phyloP scores from a whole-genome alignment of 2,888 invertebrate species.

The Drosophila multiciliata region DNA sequence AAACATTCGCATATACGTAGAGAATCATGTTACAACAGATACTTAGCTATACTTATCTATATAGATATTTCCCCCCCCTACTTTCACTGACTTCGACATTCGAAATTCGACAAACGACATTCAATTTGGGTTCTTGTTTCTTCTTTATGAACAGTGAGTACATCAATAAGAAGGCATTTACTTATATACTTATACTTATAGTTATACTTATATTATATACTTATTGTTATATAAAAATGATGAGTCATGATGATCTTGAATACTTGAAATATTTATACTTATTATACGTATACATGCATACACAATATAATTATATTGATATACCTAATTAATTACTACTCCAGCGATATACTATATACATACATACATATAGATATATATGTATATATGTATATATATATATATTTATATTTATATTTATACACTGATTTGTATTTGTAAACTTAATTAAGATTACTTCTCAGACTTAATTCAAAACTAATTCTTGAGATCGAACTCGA shows the following conservation, averaged over 20 bases:
- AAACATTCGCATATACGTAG: conserved; percentile 37
- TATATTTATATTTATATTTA: conserved; percentile 63
- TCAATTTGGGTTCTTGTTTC: conserved; percentile 11
- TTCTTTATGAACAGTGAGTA: conserved; percentile 36
- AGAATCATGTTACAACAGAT: conserved; percentile 22
- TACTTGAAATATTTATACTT: conserved; percentile 51
- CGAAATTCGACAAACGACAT: conserved; percentile 5
- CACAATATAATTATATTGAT: conserved; percentile 33
- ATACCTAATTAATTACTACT: conserved; percentile 54
- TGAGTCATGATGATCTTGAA: conserved; percentile 22
- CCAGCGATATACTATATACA: conserved; percentile 56
- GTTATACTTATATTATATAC: conserved; percentile 23
- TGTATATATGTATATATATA: conserved; percentile 1
- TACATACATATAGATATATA: conserved; percentile 8
- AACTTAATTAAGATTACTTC: conserved; percentile 77
- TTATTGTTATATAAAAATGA: conserved; percentile 7
- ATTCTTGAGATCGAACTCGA: conserved; percentile 65
- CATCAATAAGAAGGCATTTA: conserved; percentile 60
- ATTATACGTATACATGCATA: conserved; percentile 49
- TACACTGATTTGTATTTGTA: conserved; percentile 79
- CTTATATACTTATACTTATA: conserved; percentile 64
- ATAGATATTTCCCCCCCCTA: conserved; percentile 27
- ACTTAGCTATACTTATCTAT: conserved; percentile 13
- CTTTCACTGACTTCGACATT: conserved; percentile 6
- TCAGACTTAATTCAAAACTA: conserved; percentile 71